These are phyloP conservation scores for Macaria liturata DNA, from an alignment of 2,888 invertebrate species.

Conservation along the genomic window DNA sequence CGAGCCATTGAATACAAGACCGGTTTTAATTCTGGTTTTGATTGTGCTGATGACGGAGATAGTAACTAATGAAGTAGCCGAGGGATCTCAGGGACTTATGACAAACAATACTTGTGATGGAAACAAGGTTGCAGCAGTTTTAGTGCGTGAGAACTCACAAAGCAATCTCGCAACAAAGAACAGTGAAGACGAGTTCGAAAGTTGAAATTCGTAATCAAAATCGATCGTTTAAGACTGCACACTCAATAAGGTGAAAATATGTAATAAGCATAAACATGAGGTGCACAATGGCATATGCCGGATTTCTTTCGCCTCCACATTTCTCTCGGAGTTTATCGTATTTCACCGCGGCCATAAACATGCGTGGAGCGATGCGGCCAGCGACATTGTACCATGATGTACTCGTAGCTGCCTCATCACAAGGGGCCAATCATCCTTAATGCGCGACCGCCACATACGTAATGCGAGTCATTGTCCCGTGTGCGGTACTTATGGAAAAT, in stretches of 20 bases:
- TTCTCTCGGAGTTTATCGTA: constrained; percentile 76
- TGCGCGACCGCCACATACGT: constrained; percentile 82
- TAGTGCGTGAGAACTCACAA: constrained; percentile 41
- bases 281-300: constrained; percentile 69
- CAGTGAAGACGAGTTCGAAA: constrained; percentile 43
- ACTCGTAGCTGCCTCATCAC: constrained; percentile 81
- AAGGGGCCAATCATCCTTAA: constrained; percentile 82
- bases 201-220: constrained; percentile 57
- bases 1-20: constrained; percentile 53
- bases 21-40: constrained; percentile 60
- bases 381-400: constrained; percentile 81
- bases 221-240: constrained; percentile 60
- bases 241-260: constrained; percentile 75
- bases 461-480: constrained; percentile 83
- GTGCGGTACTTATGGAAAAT: constrained; percentile 83
- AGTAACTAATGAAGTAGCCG: constrained; percentile 50
- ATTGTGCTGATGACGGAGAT: constrained; percentile 57
- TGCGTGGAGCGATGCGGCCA: constrained; percentile 67
- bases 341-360: constrained; percentile 76
- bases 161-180: constrained; percentile 43
- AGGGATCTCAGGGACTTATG: constrained; percentile 41
- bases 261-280: constrained; percentile 79
- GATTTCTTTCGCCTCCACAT: constrained; percentile 78
- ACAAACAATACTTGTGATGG: constrained; percentile 32
- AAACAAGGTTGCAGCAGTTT: constrained; percentile 19